Percentiles rank a stretch among this genome's conserved stretches.
Evolutionary conservation across 1,140 invertebrate genomes (phyloP).

Genomic region (Chionoecetes opilio): DNA sequence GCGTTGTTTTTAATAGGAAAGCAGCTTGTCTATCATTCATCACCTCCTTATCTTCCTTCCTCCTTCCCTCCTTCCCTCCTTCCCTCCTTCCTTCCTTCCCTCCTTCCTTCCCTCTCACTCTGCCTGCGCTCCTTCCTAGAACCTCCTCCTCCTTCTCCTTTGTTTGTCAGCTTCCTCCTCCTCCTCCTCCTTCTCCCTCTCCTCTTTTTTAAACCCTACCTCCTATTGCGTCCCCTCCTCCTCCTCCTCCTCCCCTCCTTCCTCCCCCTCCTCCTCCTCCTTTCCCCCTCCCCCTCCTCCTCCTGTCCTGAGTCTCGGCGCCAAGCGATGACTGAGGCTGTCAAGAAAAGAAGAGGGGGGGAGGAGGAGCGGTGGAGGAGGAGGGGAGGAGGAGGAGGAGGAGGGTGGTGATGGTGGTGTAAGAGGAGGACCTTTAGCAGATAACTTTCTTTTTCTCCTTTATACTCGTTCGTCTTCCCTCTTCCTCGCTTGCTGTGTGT

Average conservation of each 20-base stretch:
- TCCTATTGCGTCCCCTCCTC: not conserved
- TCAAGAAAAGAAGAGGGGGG: not conserved
- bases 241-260: not conserved
- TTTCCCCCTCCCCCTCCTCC: not conserved
- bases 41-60: not conserved
- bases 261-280: not conserved
- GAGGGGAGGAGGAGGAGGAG: not conserved
- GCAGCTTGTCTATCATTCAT: constrained; percentile 3
- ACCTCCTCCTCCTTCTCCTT: constrained; percentile 5
- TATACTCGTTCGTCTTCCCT: no score
- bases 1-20: constrained; percentile 43
- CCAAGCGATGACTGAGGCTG: constrained; percentile 12
- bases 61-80: not conserved
- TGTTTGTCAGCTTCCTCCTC: not conserved
- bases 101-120: not conserved
- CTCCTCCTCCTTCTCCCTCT: not conserved
- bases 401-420: no score
- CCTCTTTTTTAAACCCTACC: not conserved
- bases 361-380: not conserved
- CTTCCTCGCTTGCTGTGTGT: not conserved
- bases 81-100: not conserved
- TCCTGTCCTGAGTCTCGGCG: constrained; percentile 16
- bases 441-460: not conserved
- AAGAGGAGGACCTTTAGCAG: not conserved
- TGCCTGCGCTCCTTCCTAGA: not conserved